A percentile compares a stretch with the other conserved stretches of the same genome.
phyloP scores from a whole-genome alignment of 2,797 vertebrate species.

The Gymnoscopelus braueri region DNA sequence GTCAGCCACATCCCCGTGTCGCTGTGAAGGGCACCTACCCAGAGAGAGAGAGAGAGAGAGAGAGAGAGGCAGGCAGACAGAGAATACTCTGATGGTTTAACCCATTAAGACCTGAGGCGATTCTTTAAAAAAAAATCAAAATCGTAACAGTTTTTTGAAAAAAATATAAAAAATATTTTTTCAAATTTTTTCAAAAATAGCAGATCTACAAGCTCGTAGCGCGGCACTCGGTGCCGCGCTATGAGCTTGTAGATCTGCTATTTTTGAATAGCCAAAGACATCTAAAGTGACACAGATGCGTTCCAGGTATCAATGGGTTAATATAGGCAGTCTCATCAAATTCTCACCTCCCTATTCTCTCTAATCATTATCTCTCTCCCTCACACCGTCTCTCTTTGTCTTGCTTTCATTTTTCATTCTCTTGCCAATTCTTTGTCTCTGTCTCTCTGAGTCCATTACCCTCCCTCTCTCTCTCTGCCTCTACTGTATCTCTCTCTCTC shows the following conservation, averaged over 20 bases:
- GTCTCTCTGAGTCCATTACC: background rate
- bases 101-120: no score
- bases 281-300: no score
- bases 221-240: no score
- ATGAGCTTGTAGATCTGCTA: no score
- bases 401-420: conserved; percentile 29
- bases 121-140: no score
- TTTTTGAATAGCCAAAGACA: no score
- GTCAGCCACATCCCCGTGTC: conserved; percentile 61
- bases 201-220: no score
- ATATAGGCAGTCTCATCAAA: conserved; percentile 59
- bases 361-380: conserved; percentile 51
- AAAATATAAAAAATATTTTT: no score
- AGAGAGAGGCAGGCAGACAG: conserved; percentile 4
- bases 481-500: background rate
- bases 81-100: conserved; percentile 42
- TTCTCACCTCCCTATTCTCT: conserved; percentile 39
- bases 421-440: conserved; percentile 27
- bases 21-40: conserved; percentile 50
- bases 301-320: conserved; percentile 31
- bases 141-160: no score
- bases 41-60: conserved; percentile 28
- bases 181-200: no score
- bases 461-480: background rate
- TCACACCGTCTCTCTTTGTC: conserved; percentile 34